Evolutionary conservation across 2,113 vertebrate species (phyloP), one percentile per base, ranked within the genome.

Genomic region (Microtus richardsoni): DNA sequence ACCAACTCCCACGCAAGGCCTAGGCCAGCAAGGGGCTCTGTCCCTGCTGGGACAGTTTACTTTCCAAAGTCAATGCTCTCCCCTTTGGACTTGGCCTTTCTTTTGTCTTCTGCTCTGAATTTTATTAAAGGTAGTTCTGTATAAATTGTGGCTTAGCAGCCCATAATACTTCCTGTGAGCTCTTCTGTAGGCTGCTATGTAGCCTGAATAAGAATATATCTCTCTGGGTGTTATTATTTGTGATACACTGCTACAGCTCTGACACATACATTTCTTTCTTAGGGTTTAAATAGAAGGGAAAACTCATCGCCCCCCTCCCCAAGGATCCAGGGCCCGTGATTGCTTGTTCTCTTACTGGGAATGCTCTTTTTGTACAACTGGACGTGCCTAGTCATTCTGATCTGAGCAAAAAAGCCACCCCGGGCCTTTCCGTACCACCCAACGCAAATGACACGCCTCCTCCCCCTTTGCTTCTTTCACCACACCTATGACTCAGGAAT

Each of bases 61-160:
- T 91, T 89, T 73, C 52, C 88, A 93, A 95, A 92, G 93, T 74
- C 86, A 96, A 5, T 33, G 28, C 54, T 92, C 60, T 39, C 7
- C 39, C 30, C 73, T 58, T 64, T 4, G 54, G 47, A 54, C 33
- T 88, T 73, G 75, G 85, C 62, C 41, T 95, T 96, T 95, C 77
- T 36, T 96, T 95, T 97, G 91, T 88, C 47, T 75, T 58, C 41
- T 39, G 62, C 71, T 96, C 88, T 89, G 64, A 58, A 41, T 77
- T 86, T 95, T 66, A 92, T 73, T 93, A 91, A 96, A 91, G 49
- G 26, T 77, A 92, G 80, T 91, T 88, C 82, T 83, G 66, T 77
- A 41, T 94, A 66, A 96, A 77, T 9, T 36, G 33, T 95, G 84
- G 5, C 77, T 78, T 87, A 91, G 84, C 22, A 26, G 80, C 91